Evolutionary conservation across 2,797 vertebrate genomes (phyloP).

Genomic region (Chlorospingus flavigularis): DNA sequence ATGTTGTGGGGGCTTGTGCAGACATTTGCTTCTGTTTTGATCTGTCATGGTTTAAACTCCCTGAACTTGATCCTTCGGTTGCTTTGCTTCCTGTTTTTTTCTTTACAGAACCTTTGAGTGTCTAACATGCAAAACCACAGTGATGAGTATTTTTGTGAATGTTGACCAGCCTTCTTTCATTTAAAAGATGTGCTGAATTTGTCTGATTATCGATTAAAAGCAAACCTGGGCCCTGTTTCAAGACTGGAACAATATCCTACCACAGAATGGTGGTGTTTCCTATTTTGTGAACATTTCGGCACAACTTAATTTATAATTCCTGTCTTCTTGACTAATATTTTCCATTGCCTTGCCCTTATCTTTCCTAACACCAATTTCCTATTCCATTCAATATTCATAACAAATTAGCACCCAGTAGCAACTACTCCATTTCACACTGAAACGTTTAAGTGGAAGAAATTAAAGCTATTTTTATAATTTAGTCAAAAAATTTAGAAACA

Average conservation of each 20-base stretch:
- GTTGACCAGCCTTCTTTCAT: neutral
- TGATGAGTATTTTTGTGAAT: neutral
- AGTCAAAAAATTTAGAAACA: neutral
- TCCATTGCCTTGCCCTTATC: neutral
- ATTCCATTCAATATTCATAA: neutral
- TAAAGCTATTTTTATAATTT: neutral
- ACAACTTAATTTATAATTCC: neutral
- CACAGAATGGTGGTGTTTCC: neutral
- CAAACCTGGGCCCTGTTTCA: neutral
- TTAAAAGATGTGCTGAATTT: neutral
- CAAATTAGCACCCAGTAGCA: neutral
- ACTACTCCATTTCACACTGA: neutral
- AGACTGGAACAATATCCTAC: neutral
- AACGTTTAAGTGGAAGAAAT: neutral
- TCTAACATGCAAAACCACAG: neutral
- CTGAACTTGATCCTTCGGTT: neutral
- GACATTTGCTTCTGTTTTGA: conserved; percentile 1
- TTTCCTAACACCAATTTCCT: neutral
- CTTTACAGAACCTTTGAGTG: neutral
- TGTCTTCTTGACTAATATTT: neutral
- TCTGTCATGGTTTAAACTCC: neutral
- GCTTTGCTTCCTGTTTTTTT: neutral
- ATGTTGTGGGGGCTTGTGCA: neutral
- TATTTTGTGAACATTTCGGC: neutral
- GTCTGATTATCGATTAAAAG: neutral